A percentile compares a stretch with the other conserved stretches of the same genome.
phyloP scores from a whole-genome alignment of 2,797 vertebrate genomes.

The Sciurus vulgaris region DNA sequence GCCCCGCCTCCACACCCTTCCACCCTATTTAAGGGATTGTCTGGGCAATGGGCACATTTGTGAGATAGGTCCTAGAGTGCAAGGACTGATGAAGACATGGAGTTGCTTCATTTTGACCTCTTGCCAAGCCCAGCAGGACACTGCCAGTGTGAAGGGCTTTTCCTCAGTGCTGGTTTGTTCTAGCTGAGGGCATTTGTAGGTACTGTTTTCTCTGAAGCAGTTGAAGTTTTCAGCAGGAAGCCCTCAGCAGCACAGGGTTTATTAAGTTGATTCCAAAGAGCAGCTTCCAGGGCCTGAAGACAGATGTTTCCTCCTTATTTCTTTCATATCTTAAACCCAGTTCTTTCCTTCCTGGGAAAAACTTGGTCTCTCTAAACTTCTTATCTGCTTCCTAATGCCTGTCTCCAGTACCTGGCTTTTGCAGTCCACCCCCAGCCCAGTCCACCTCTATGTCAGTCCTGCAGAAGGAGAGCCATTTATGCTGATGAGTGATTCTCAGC shows the following conservation, averaged over 20 bases:
- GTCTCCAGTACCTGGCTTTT: conserved; percentile 49
- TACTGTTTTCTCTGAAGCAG: conserved; percentile 29
- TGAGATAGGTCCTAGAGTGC: neutral
- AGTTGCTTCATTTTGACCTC: neutral
- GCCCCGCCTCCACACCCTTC: neutral
- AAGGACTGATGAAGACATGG: neutral
- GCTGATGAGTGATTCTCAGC: neutral
- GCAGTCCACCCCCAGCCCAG: neutral
- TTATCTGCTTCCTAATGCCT: conserved; percentile 6
- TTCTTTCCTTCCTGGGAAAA: conserved; percentile 70
- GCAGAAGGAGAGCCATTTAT: conserved; percentile 46
- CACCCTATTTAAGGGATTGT: neutral
- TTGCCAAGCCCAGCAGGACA: conserved; percentile 50
- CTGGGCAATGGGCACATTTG: neutral
- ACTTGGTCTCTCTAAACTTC: neutral
- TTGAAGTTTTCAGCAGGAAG: conserved; percentile 62
- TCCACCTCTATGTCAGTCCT: neutral
- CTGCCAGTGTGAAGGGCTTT: neutral
- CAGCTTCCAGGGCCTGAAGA: neutral
- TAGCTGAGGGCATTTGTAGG: neutral
- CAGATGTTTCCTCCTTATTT: conserved; percentile 70
- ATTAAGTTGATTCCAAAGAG: conserved; percentile 29
- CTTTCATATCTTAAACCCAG: conserved; percentile 37
- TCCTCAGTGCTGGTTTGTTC: neutral
- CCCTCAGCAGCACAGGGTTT: neutral